Base-by-base conservation (phyloP, 2,113 vertebrate species). In the Heterochromis multidens region DNA sequence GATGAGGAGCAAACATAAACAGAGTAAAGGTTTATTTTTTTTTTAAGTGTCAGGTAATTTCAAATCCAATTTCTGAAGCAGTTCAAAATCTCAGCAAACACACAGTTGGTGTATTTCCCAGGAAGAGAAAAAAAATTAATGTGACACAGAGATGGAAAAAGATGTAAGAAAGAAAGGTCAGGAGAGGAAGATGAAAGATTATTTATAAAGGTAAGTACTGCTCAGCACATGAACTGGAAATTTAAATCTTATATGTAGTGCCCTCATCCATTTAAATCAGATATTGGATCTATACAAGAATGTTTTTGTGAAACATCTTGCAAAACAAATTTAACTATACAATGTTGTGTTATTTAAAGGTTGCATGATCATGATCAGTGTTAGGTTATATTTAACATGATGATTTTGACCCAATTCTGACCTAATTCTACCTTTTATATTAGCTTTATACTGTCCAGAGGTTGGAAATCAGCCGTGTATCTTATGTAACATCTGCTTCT, bases 91-190 rank as follows among this genome's bases (percentile, higher is more conserved):
- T 40, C 37, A 40, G 37, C 37, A 40, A 40, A 40, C 37, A 40
- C 37, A 40, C 10, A 40, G 35, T 65, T 0, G 25, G 0, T 40
- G 12, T 65, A 65, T 65, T 65, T 40, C 35, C 0, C 37, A 70
- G 23, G 27, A 23, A 49, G 37, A 27, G 16, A 0, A 4, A 6
- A 33, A 27, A 70, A 70, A 16, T 9, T 3, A 5, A 70, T 70
- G 65, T 70, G 23, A 49, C 23, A 12, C 40, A 70, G 40, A 27
- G 46, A 70, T 70, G 23, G 46, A 70, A 14, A 70, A 29, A 70
- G 3, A 29, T 70, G 40, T 29, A 12, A 5, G 8, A 19, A 46
- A 49, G 65, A 46, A 16, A 49, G 4, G n/a, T 23, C n/a, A 65
- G 35, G n/a, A 65, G 62, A 40, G 62, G 62, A 65, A 65, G 62